Percentiles rank a stretch among this genome's conserved stretches.
phyloP scores from a whole-genome alignment of 2,888 invertebrate genomes.

The Volucella inflata region DNA sequence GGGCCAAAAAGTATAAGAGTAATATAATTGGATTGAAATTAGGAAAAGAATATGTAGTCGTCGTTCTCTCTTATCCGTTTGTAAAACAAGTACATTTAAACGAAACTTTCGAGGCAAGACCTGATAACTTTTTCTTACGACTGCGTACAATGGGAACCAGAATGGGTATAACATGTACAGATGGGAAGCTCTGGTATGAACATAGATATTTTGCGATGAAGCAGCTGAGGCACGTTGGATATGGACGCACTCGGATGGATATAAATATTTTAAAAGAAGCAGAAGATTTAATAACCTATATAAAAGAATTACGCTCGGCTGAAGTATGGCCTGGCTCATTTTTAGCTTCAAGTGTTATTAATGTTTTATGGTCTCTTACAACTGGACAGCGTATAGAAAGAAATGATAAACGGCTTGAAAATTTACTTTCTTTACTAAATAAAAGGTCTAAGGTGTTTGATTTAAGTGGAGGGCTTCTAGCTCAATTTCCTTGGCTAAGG shows the following conservation, averaged over 20 bases:
- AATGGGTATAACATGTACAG: constrained; percentile 85
- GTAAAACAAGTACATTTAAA: constrained; percentile 85
- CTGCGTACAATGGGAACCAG: constrained; percentile 87
- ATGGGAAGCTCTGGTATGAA: constrained; percentile 86
- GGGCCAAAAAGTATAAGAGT: constrained; percentile 84
- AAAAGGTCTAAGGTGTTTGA: constrained; percentile 85
- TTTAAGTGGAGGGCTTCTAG: constrained; percentile 86
- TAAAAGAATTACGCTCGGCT: constrained; percentile 76
- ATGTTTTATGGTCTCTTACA: constrained; percentile 87
- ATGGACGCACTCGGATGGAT: constrained; percentile 85
- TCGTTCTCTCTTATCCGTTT: constrained; percentile 85
- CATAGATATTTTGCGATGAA: constrained; percentile 85
- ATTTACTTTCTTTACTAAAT: constrained; percentile 84
- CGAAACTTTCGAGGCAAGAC: constrained; percentile 87
- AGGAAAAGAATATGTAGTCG: constrained; percentile 85
- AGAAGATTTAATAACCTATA: constrained; percentile 81
- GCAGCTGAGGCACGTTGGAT: constrained; percentile 85
- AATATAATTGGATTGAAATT: constrained; percentile 86
- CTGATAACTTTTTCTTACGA: constrained; percentile 87
- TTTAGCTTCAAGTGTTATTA: constrained; percentile 86
- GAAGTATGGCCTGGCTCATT: constrained; percentile 82
- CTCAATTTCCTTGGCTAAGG: constrained; percentile 87
- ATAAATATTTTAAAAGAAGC: constrained; percentile 86
- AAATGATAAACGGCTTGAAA: constrained; percentile 83
- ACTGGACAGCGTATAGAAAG: constrained; percentile 85